Percentiles rank a stretch among this genome's conserved stretches.
Conservation (phyloP, 2,797 vertebrate species). For the Pipistrellus nathusii region DNA sequence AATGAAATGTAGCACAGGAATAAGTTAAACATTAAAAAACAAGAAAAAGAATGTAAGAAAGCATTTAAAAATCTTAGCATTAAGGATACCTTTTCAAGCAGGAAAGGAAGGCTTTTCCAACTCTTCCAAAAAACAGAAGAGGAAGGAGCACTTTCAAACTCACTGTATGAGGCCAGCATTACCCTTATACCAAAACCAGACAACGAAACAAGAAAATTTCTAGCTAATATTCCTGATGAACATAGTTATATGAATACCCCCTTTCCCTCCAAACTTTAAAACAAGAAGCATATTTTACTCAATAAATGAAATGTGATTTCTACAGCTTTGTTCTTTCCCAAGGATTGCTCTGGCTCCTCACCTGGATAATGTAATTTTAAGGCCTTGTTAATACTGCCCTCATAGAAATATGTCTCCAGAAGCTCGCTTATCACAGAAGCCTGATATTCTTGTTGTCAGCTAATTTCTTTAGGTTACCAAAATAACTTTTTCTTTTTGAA, state of each 20-base stretch:
- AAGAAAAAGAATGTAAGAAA: neutral
- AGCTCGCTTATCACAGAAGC: neutral
- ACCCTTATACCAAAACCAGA: neutral
- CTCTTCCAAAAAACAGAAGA: neutral
- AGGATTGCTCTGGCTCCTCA: neutral
- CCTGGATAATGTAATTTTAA: neutral
- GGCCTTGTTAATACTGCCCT: neutral
- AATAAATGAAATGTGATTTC: neutral
- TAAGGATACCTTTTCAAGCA: neutral
- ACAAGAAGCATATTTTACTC: neutral
- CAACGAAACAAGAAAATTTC: neutral
- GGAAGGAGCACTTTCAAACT: neutral
- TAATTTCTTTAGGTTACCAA: conserved; percentile 32
- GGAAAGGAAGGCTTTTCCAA: neutral
- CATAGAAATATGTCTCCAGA: neutral
- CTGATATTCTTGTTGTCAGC: neutral
- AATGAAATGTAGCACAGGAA: neutral
- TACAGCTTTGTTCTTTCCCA: neutral
- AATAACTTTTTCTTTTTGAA: conserved; percentile 33
- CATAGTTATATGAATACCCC: neutral
- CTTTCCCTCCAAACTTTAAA: neutral
- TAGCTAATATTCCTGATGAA: no score
- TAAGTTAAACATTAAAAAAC: neutral
- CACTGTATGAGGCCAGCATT: neutral
- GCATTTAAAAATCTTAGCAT: neutral